Conservation (phyloP, 2,113 vertebrate genomes). For the Mirounga angustirostris region DNA sequence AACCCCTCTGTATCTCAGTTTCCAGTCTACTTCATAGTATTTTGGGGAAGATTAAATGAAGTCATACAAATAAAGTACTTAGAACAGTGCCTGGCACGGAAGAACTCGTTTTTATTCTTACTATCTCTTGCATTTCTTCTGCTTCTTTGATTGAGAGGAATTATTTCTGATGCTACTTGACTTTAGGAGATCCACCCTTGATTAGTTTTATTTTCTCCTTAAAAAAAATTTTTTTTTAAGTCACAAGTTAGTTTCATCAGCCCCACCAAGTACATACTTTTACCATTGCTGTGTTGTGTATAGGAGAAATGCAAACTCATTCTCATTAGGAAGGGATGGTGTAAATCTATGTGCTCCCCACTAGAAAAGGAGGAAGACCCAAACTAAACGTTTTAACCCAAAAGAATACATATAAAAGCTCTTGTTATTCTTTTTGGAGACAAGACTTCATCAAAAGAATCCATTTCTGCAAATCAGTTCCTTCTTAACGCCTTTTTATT, state of each 20-base stretch:
- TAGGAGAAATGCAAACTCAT: background rate
- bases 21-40: background rate
- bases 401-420: background rate
- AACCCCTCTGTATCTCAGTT: background rate
- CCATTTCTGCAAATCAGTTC: background rate
- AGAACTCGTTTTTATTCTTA: background rate
- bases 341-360: background rate
- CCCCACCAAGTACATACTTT: background rate
- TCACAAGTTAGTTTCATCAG: background rate
- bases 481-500: slow-evolving; percentile 17
- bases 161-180: slow-evolving; percentile 47
- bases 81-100: background rate
- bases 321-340: background rate
- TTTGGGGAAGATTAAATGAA: slow-evolving; percentile 21
- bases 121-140: background rate
- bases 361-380: background rate
- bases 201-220: background rate
- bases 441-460: background rate
- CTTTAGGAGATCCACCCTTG: background rate
- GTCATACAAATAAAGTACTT: background rate
- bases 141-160: background rate
- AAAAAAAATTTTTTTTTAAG: background rate
- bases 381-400: slow-evolving; percentile 11
- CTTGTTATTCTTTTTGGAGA: background rate
- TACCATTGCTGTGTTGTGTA: background rate